Evolutionary conservation across 2,113 vertebrate species (phyloP).

Genomic region (Cairina moschata): DNA sequence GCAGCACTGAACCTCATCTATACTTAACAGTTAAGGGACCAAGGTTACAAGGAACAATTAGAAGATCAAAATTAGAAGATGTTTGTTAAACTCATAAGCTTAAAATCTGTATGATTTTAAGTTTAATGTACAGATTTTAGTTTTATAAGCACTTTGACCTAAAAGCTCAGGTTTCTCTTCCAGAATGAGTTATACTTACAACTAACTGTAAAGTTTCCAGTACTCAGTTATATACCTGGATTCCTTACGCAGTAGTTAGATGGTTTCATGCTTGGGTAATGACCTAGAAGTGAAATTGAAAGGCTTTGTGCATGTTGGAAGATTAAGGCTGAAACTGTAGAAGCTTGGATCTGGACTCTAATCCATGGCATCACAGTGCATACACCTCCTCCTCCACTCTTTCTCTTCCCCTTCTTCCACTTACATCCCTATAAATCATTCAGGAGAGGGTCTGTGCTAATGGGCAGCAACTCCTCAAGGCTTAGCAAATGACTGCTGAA

Average conservation of each 20-base stretch:
- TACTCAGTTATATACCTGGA: neutral
- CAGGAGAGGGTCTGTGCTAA: neutral
- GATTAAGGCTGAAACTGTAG: constrained; percentile 55
- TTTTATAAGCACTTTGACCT: neutral
- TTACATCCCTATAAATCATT: neutral
- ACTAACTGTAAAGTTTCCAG: neutral
- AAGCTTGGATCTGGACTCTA: constrained; percentile 33
- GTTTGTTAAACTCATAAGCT: neutral
- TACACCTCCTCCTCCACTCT: constrained; percentile 8
- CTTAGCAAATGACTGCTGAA: neutral
- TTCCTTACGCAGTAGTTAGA: neutral
- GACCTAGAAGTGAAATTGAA: constrained; percentile 49
- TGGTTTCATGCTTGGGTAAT: neutral
- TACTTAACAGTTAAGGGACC: neutral
- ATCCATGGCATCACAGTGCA: constrained; percentile 26
- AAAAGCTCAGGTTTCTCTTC: neutral
- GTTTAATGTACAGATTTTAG: neutral
- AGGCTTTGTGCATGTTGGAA: constrained; percentile 38
- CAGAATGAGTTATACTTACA: neutral
- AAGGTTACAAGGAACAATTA: too few relatives aligned
- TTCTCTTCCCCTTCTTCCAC: neutral
- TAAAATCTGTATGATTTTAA: neutral
- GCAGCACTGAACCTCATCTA: rapidly evolving
- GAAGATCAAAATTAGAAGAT: neutral
- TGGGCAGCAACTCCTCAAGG: neutral